Evolutionary conservation across 1,140 invertebrate species (phyloP), one percentile per base, ranked within the genome.

Genomic region (Globodera rostochiensis): DNA sequence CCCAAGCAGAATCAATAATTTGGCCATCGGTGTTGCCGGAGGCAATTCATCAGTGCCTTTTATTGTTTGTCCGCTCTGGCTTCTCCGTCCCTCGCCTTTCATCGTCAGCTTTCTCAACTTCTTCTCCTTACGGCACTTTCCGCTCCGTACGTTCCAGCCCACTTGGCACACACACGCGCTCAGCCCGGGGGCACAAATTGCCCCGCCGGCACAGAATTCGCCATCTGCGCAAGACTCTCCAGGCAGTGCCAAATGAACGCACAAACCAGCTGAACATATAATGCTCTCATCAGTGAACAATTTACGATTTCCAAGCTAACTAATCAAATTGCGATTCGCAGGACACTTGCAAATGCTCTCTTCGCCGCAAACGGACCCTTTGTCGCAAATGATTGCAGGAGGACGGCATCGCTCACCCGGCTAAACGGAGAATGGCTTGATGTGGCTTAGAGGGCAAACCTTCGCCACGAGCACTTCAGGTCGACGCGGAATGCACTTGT

Each of bases 121-220:
- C 45, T 49, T 46, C n/a, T 19, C 47, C 78, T 76, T 79, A 5
- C 84, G 21, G 85, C 85, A 84, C 74, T 84, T 50, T 53, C 74
- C 83, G 53, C 76, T 70, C 46, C 50, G 69, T 21, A 74, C 75
- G 75, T 21, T 36, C 76, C 47, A 77, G 1, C 73, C 83, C 13
- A 85, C 57, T 25, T 85, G 86, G 74, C 84, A 85, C 60, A 85
- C 86, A 74, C 84, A 85, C 11, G 84, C 83, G 36, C 71, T 53
- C 13, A 88, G 50, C n/a, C 74, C 86, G n/a, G 50, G 67, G 5
- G 73, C 50, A 73, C 84, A 87, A 45, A 76, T 77, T n/a, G 81
- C 60, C n/a, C 66, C 74, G n/a, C 57, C 64, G 6, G 70, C 21
- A 49, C 84, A 85, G 21, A 88, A 87, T 70, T 87, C 74, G 8